A percentile compares a stretch with the other conserved stretches of the same genome.
These are phyloP conservation scores for Morpho helenor DNA, from an alignment of 2,888 invertebrate species.

Conservation along the genomic window DNA sequence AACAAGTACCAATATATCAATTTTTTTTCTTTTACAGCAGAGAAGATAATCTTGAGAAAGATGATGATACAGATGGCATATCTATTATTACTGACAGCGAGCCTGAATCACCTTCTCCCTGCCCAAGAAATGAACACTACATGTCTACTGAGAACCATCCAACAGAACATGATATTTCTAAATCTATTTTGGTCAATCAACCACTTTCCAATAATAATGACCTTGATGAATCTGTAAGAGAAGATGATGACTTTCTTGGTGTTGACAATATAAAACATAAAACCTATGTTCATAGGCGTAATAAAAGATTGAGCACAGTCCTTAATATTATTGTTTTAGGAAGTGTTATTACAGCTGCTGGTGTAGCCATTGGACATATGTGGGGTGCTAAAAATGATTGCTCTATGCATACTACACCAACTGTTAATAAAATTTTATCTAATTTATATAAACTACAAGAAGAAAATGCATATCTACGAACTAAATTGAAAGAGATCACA, in stretches of 20 bases:
- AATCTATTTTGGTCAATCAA: slow-evolving; percentile 39
- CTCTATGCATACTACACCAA: slow-evolving; percentile 49
- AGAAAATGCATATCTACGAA: slow-evolving; percentile 66
- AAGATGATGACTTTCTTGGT: slow-evolving; percentile 52
- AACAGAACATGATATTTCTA: slow-evolving; percentile 34
- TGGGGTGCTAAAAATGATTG: slow-evolving; percentile 74
- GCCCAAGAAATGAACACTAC: slow-evolving; percentile 42
- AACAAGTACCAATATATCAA: too few species aligned
- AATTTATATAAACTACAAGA: slow-evolving; percentile 72
- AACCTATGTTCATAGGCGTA: slow-evolving; percentile 70
- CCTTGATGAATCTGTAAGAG: slow-evolving; percentile 42
- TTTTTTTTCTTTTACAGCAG: neutral
- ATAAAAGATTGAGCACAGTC: slow-evolving; percentile 67
- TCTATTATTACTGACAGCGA: slow-evolving; percentile 74
- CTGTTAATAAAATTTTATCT: slow-evolving; percentile 68
- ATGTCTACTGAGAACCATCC: slow-evolving; percentile 39
- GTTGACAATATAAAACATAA: slow-evolving; percentile 55
- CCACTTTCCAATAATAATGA: slow-evolving; percentile 30
- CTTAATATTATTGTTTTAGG: slow-evolving; percentile 70
- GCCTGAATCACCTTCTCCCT: slow-evolving; percentile 48
- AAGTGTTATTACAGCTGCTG: slow-evolving; percentile 71
- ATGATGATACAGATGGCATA: slow-evolving; percentile 75
- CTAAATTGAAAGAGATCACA: slow-evolving; percentile 61
- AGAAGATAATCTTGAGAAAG: slow-evolving; percentile 51
- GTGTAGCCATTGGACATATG: slow-evolving; percentile 72